Evolutionary conservation across 2,888 invertebrate species (phyloP).

Genomic region (Phania funesta): DNA sequence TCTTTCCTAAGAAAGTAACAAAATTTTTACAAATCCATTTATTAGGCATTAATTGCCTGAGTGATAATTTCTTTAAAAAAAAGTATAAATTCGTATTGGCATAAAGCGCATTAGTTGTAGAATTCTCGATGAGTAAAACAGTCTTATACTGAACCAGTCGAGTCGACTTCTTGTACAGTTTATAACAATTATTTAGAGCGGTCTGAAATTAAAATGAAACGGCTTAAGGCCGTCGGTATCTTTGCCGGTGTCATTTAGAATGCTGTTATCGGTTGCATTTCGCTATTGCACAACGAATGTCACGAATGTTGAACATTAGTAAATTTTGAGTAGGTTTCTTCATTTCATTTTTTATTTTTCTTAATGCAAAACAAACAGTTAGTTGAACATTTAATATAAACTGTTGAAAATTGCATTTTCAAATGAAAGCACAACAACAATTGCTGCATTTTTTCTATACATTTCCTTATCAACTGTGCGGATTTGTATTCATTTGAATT

Average conservation of each 20-base stretch:
- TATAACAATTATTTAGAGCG: too few species aligned
- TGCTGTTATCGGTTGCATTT: neutral
- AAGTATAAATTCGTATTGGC: too few species aligned
- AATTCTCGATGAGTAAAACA: too few species aligned
- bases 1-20: too few species aligned
- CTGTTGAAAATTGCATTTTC: constrained; percentile 65
- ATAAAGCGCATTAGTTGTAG: too few species aligned
- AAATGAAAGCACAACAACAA: constrained; percentile 63
- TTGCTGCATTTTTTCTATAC: constrained; percentile 67
- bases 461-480: constrained; percentile 68
- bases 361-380: constrained; percentile 3
- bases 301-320: neutral
- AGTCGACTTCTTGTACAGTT: too few species aligned
- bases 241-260: neutral
- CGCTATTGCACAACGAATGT: neutral
- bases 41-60: too few species aligned
- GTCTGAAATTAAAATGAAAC: too few species aligned
- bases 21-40: too few species aligned
- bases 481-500: constrained; percentile 4
- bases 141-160: too few species aligned
- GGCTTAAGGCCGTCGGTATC: too few species aligned
- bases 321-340: constrained; percentile 27
- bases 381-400: constrained; percentile 51
- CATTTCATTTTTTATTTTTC: neutral
- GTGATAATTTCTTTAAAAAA: too few species aligned